phyloP scores from a whole-genome alignment of 2,888 invertebrate genomes.

The Glaucopsyche alexis region DNA sequence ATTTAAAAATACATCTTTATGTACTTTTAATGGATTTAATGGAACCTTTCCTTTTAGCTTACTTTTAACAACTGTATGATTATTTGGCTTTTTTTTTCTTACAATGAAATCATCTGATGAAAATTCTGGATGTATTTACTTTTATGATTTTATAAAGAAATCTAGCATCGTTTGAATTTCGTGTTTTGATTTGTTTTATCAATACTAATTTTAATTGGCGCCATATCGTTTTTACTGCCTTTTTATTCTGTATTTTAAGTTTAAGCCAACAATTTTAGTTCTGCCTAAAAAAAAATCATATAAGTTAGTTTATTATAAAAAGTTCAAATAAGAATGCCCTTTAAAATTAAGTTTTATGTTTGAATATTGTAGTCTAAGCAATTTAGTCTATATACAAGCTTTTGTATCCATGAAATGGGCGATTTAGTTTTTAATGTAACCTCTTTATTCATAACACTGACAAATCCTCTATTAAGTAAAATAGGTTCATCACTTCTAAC shows the following conservation, averaged over 20 bases:
- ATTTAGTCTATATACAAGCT: conserved; percentile 4
- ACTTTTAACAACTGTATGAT: neutral
- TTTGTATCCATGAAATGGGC: conserved; percentile 12
- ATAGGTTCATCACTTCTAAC: neutral
- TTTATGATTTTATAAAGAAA: neutral
- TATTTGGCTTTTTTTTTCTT: neutral
- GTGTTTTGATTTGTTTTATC: neutral
- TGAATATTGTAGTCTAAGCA: conserved; percentile 2
- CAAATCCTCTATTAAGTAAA: neutral
- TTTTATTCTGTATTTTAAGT: conserved; percentile 45
- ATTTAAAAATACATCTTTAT: too few species aligned
- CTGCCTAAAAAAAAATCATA: neutral
- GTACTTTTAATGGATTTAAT: too few species aligned
- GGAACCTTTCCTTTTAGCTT: too few species aligned
- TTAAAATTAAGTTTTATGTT: conserved; percentile 12
- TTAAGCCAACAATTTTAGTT: conserved; percentile 37
- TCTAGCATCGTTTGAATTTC: neutral
- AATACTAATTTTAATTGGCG: conserved; percentile 40
- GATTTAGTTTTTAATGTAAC: neutral
- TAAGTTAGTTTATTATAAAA: neutral
- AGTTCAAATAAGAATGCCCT: neutral
- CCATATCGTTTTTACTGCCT: conserved; percentile 50
- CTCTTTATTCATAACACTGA: neutral
- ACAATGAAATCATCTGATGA: neutral
- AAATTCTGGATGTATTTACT: neutral